These are phyloP conservation scores for Agrochola macilenta DNA, from an alignment of 2,888 invertebrate species.

Conservation along the genomic window DNA sequence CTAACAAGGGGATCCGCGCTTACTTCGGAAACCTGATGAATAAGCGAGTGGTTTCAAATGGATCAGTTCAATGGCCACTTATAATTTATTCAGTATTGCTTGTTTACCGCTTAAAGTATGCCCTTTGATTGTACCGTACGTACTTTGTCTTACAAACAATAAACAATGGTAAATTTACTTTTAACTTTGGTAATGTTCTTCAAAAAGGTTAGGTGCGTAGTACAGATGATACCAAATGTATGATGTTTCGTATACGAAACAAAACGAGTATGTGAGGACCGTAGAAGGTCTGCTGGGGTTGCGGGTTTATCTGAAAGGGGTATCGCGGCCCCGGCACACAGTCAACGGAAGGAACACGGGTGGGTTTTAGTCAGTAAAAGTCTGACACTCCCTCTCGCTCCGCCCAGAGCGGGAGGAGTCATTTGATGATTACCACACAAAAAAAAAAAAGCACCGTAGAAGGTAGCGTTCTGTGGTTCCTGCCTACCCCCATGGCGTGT, in stretches of 20 bases:
- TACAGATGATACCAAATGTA: not conserved
- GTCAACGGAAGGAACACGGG: too few relatives aligned
- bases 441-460: too few relatives aligned
- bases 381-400: too few relatives aligned
- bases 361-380: too few relatives aligned
- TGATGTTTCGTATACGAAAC: not conserved
- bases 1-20: slow-evolving; percentile 47
- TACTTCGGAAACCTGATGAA: slow-evolving; percentile 57
- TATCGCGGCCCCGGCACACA: too few relatives aligned
- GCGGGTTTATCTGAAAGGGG: too few relatives aligned
- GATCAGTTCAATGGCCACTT: slow-evolving; percentile 47
- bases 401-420: too few relatives aligned
- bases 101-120: slow-evolving; percentile 29
- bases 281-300: too few relatives aligned
- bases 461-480: too few relatives aligned
- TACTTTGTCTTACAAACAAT: slow-evolving; percentile 40
- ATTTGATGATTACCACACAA: too few relatives aligned
- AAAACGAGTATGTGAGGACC: not conserved
- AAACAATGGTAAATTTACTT: slow-evolving; percentile 2
- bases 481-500: not conserved
- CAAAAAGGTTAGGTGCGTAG: not conserved
- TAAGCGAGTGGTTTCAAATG: slow-evolving; percentile 59
- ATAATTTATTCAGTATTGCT: slow-evolving; percentile 61
- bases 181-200: not conserved
- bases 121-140: slow-evolving; percentile 33